A percentile compares a stretch with the other conserved stretches of the same genome.
Evolutionary conservation across 2,113 vertebrate genomes (phyloP).

Genomic region (Scalopus aquaticus): DNA sequence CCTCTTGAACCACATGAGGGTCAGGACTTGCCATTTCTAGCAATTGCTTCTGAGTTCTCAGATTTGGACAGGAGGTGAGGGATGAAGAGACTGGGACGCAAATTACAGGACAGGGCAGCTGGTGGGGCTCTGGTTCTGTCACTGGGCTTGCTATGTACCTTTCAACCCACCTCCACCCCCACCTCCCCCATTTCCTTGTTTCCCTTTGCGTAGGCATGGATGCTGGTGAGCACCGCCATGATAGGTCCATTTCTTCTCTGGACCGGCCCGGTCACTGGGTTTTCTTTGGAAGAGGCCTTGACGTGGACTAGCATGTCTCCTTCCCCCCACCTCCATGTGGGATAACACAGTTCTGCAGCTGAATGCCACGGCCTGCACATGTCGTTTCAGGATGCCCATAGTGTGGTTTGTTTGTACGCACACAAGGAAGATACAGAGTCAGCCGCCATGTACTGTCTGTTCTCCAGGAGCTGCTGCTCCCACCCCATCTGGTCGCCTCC

Average conservation of each 20-base stretch:
- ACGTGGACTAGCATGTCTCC: not conserved
- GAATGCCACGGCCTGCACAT: fast-evolving
- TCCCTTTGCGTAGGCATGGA: not conserved
- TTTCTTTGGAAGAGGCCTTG: not conserved
- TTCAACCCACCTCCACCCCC: no score
- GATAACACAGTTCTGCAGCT: not conserved
- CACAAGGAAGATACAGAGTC: conserved; percentile 22
- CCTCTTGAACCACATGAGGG: not conserved
- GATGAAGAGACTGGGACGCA: not conserved
- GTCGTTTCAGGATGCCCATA: not conserved
- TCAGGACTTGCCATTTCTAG: not conserved
- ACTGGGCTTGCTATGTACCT: not conserved
- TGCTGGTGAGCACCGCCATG: not conserved
- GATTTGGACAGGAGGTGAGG: not conserved
- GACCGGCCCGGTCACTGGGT: not conserved
- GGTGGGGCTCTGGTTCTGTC: not conserved
- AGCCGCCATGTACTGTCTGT: not conserved
- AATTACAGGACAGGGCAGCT: not conserved
- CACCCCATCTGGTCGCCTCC: conserved; percentile 56
- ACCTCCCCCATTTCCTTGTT: fast-evolving
- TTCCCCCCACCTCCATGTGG: fast-evolving
- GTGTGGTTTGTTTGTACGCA: fast-evolving
- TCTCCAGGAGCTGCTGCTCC: conserved; percentile 50
- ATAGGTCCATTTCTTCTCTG: fast-evolving
- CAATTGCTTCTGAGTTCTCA: not conserved